Base-by-base conservation (phyloP, 2,888 invertebrate genomes). In the Ormia ochracea region DNA sequence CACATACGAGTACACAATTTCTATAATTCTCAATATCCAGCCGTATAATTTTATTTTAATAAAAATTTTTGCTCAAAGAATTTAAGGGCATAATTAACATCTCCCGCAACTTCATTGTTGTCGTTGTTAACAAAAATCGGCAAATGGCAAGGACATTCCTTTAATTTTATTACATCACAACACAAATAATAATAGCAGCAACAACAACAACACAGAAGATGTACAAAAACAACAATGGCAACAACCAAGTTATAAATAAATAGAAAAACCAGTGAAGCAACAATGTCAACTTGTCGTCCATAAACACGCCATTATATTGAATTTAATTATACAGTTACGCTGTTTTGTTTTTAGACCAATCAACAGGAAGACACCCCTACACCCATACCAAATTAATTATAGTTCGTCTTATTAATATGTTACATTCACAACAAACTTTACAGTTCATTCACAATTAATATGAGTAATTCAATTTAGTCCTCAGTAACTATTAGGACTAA, bases 1-100 rank as follows among this genome's bases (percentile, higher is more conserved):
- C n/a, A n/a, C n/a, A n/a, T n/a, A n/a, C n/a, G n/a, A n/a, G n/a
- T n/a, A n/a, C n/a, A n/a, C 33, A 63, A 59, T 52, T 72, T 52
- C 58, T 28, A 74, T 74, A 78, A 74, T 74, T 82, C 83, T 83
- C 81, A 83, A 83, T 82, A 82, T 82, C 82, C 83, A 83, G 78
- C 75, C 83, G 83, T 84, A 82, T 83, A 85, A 84, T 86, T 84
- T 85, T 83, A 66, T 65, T 61, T 56, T 38, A 61, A 52, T 59
- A 36, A 17, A n/a, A 63, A 14, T 17, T 50, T 52, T 38, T 52
- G 23, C 61, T 66, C 36, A 2, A 23, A 36, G n/a, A 21, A 36
- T 48, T 48, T 38, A 36, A 59, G 21, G 3, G 48, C 36, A 26
- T 70, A 52, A 56, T 54, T 45, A 56, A 5, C 21, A 59, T 41